Evolutionary conservation across 2,797 vertebrate genomes (phyloP), one percentile per base, ranked within the genome.

Genomic region (Steatocranus sp.): DNA sequence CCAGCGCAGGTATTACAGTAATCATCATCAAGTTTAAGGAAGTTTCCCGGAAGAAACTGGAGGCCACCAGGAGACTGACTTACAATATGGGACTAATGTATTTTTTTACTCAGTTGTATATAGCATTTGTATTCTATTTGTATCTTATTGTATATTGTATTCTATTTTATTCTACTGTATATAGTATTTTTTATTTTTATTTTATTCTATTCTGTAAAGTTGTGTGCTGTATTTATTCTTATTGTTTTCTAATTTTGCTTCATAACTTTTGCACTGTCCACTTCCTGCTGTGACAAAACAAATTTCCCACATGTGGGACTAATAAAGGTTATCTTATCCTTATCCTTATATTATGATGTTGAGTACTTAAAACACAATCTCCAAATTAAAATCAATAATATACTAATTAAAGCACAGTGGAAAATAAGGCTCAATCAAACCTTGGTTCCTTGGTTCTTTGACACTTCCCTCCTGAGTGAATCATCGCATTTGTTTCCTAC

Each of bases 401-500:
- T 20, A 18, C 17, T 11, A 8, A 36, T 34, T 48, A 30, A n/a
- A 25, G 4, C 11, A 36, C 18, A 66, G 2, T 3, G 27, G 5
- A 38, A 32, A 56, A 54, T 68, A 32, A 58, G 27, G 4, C 20
- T 25, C 23, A 63, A 43, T 61, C 73, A 83, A 91, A 99, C 98
- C 97, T 98, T 97, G 91, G 95, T 95, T 86, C 97, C 98, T 93
- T 98, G 97, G 56, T 97, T 96, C 88, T 84, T 96, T 56, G 97
- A 94, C 93, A 99, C 97, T 93, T 97, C 96, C 92, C 98, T 97
- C 83, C 92, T 96, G 80, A 94, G 89, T 81, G 97, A 97, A 66
- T 98, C 97, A 7, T 99, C 98, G 0, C 95, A 96, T 89, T 99
- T 99, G 89, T 98, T 99, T 84, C 98, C 98, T 2, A 98, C 96